A percentile compares a stretch with the other conserved stretches of the same genome.
Conservation (phyloP, 2,888 invertebrate species). For the Chymomyza procnemis region DNA sequence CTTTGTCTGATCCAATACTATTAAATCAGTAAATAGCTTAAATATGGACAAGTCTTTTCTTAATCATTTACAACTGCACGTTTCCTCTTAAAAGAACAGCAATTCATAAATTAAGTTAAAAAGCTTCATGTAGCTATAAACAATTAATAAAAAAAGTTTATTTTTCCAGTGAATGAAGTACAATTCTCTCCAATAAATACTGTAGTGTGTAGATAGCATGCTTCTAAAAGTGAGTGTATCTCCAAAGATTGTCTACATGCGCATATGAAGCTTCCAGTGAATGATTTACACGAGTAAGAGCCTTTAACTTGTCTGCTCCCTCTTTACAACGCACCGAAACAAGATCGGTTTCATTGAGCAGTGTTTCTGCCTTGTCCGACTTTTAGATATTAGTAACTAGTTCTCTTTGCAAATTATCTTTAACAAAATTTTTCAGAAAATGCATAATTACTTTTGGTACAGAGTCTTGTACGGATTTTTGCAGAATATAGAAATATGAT, state of each 20-base stretch:
- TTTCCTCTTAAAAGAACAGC: too few relatives aligned
- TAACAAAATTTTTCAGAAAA: slow-evolving; percentile 98
- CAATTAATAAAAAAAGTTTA: slow-evolving; percentile 19
- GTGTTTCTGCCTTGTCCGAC: slow-evolving; percentile 93
- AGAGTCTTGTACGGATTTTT: slow-evolving; percentile 98
- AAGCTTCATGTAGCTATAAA: background rate
- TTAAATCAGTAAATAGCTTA: too few relatives aligned
- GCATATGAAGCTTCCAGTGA: too few relatives aligned
- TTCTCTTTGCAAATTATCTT: slow-evolving; percentile 99
- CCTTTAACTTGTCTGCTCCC: slow-evolving; percentile 98
- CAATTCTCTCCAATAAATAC: slow-evolving; percentile 44
- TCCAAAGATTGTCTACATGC: slow-evolving; percentile 14
- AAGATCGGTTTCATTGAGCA: slow-evolving; percentile 97
- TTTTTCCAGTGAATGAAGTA: background rate
- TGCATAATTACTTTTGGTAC: slow-evolving; percentile 99
- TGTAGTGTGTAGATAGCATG: slow-evolving; percentile 30
- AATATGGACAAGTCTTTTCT: too few relatives aligned
- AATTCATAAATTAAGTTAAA: background rate
- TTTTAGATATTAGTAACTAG: slow-evolving; percentile 98
- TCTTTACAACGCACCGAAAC: slow-evolving; percentile 97
- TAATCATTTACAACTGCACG: too few relatives aligned
- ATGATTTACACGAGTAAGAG: slow-evolving; percentile 95
- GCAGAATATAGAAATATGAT: slow-evolving; percentile 98
- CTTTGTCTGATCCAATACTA: too few relatives aligned
- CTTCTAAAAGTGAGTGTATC: slow-evolving; percentile 36